Base-by-base conservation (phyloP, 2,888 invertebrate species). In the Orthonevra nobilis region DNA sequence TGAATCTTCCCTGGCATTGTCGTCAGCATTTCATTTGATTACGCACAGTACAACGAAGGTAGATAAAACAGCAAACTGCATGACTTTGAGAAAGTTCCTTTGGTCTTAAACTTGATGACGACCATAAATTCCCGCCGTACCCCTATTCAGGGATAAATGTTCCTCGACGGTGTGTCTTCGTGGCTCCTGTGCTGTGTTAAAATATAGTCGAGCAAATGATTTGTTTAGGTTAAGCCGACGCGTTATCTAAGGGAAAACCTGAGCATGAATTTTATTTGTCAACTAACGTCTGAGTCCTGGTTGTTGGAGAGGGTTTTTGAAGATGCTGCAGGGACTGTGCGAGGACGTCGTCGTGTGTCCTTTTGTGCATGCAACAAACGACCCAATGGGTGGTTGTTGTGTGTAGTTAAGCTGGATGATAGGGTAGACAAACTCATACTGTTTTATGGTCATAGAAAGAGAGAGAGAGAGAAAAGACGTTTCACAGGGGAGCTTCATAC, bases 321-420 rank as follows among this genome's bases (percentile, higher is more conserved):
- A n/a, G n/a, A n/a, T n/a, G n/a, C n/a, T n/a, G n/a, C n/a, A n/a
- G n/a, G n/a, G 20, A 20, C 42, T 64, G 30, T 40, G n/a, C 7
- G n/a, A n/a, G n/a, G n/a, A n/a, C n/a, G 23, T 10, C 2, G 6
- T 10, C n/a, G 23, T 34, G 48, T 15, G 64, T n/a, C 40, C 26
- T 63, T 63, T 19, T 40, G 17, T 46, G 17, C 28, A 66, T 32
- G 58, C 73, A 66, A 73, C 50, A 58, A 58, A 66, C n/a, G n/a
- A n/a, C n/a, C n/a, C n/a, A n/a, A n/a, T n/a, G n/a, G 40, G 6
- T 7, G 20, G 23, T n/a, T 28, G 44, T 23, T n/a, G 58, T 20
- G 10, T n/a, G 9, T 19, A 42, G 14, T 61, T 36, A 17, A 46
- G 12, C 44, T n/a, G 7, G 32, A 58, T 66, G 32, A n/a, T n/a